Base-by-base conservation (phyloP, 2,113 vertebrate species). In the Aspiorhynchus laticeps region DNA sequence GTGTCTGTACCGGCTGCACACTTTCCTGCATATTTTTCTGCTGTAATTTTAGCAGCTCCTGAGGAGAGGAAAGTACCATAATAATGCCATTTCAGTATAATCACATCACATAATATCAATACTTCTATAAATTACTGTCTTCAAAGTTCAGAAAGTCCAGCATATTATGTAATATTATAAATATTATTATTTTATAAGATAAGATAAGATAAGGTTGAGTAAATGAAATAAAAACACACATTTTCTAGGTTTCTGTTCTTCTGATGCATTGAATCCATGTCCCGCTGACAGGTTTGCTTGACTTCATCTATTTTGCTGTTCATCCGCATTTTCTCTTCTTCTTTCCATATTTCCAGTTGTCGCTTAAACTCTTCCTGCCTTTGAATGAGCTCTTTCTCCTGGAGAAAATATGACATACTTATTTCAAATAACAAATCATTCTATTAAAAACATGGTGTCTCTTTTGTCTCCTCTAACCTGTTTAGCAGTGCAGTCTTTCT, bases 361-460 rank as follows among this genome's bases (percentile, higher is more conserved):
- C 95, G 95, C 71, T 93, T 91, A 90, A 97, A 92, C 43, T 97
- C 96, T 74, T 95, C 95, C 59, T 98, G 96, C 91, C 95, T 95
- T 33, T 94, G 92, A 91, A 94, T 96, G 88, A 96, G 96, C 88
- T 96, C 96, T 83, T 95, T 95, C 85, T 98, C 97, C 97, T 98
- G 89, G 85, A 95, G 89, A 28, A 83, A 83, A 28, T 4, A 74
- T 31, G 28, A 17, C 7, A 73, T 74, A 43, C 14, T 19, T 33
- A 53, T 28, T 78, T 33, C 17, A 31, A 53, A n/a, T 17, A 41
- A n/a, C 21, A n/a, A 63, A 33, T 7, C 56, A 59, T 48, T 41
- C 10, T 8, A 41, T 10, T 77, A 26, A 82, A 46, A 67, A 19
- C 69, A 24, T 3, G 5, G 8, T n/a, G 26, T 65, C 14, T 63